Evolutionary conservation across 2,888 invertebrate species (phyloP).

Genomic region (Sepiola atlantica): DNA sequence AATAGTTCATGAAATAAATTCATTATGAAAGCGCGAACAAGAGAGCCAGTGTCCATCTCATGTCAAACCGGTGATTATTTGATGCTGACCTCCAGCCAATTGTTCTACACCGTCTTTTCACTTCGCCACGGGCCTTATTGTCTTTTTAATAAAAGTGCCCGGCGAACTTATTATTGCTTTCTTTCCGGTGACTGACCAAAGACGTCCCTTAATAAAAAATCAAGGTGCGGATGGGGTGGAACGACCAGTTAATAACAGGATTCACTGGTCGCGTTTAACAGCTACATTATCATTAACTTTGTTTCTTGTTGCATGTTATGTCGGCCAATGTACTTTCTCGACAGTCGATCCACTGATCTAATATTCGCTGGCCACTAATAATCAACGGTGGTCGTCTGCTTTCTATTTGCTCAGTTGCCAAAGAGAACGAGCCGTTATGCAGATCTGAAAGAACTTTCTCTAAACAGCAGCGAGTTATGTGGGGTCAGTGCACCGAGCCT

Average conservation of each 20-base stretch:
- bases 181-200: background rate
- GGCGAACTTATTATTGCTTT: slow-evolving; percentile 7
- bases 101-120: slow-evolving; percentile 9
- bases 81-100: background rate
- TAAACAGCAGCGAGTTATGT: no score
- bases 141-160: slow-evolving; percentile 1
- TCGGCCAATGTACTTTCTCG: background rate
- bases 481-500: no score
- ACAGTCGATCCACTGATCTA: background rate
- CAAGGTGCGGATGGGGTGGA: no score
- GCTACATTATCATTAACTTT: background rate
- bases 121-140: slow-evolving; percentile 4
- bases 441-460: background rate
- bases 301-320: background rate
- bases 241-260: background rate
- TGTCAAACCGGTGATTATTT: background rate
- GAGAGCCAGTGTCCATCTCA: background rate
- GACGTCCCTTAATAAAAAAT: background rate
- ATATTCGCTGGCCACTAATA: background rate
- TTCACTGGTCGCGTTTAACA: background rate
- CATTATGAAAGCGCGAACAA: background rate
- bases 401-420: background rate
- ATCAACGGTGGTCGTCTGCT: background rate
- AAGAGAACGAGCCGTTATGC: background rate
- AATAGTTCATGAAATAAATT: background rate